Base-by-base conservation (phyloP, 2,113 vertebrate species). In the Pygoscelis adeliae region DNA sequence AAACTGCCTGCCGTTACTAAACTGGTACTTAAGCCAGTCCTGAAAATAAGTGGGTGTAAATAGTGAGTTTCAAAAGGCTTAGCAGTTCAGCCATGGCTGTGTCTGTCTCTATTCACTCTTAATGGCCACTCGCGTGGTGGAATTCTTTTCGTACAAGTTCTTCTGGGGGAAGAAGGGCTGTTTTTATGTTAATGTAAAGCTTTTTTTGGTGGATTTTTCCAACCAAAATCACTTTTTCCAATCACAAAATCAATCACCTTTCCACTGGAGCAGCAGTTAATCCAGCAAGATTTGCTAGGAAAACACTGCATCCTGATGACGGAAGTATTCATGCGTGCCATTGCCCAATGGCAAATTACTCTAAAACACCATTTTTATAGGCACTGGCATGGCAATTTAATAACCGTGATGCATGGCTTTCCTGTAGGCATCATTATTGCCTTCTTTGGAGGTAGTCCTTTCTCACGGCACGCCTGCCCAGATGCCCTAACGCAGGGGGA, bases 111-210 rank as follows among this genome's bases (percentile, higher is more conserved):
- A 0, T 44, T 83, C 44, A 34, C 17, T 80, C 38, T 52, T 77
- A 70, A 20, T n/a, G 49, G 32, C 18, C 20, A 46, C 25, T 78
- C 23, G 4, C 14, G 5, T 0, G 0, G 9, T 73, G 27, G 42
- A 52, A 47, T 70, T 71, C 15, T 89, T 42, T 69, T 69, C 15
- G 25, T 53, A 20, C 8, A 49, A 4, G 5, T 25, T 59, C 73
- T 59, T 32, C 11, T 49, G 4, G 17, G 8, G 23, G 4, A 20
- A 34, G 66, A 72, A 46, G 5, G 7, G 66, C 13, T 78, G 13
- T 1, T 22, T 89, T 62, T 71, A 15, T 52, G 34, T 52, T 76
- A 79, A 42, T 38, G 47, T 63, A 56, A 66, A 81, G 20, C 2
- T 49, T 47, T 63, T 36, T 50, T 34, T 23, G 3, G 32, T 63